These are phyloP conservation scores for Frieseomelitta varia DNA, from an alignment of 1,140 invertebrate genomes.

Conservation along the genomic window DNA sequence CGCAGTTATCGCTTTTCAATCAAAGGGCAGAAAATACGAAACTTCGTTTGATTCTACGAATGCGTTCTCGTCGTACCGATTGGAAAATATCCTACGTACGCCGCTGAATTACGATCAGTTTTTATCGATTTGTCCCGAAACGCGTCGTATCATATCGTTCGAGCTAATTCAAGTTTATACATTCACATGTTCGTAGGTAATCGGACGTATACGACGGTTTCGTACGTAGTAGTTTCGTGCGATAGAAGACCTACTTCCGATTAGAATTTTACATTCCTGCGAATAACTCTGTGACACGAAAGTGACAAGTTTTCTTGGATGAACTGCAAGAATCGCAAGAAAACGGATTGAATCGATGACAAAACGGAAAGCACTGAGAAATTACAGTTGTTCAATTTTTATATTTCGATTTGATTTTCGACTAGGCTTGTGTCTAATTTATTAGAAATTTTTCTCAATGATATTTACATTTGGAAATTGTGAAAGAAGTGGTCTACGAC, in stretches of 20 bases:
- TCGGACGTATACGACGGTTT: background rate
- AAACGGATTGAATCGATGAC: too few species aligned
- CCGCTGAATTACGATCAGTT: background rate
- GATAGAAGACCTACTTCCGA: background rate
- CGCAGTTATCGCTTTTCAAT: conserved; percentile 41
- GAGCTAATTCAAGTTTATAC: background rate
- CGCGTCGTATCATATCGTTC: background rate
- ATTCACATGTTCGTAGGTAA: background rate
- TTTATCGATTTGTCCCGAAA: conserved; percentile 1
- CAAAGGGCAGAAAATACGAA: conserved; percentile 22
- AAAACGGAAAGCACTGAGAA: too few species aligned
- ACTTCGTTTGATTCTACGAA: background rate
- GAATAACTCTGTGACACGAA: too few species aligned
- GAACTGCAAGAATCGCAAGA: background rate
- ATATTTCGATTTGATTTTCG: too few species aligned
- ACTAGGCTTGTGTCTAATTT: too few species aligned
- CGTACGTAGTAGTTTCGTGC: too few species aligned
- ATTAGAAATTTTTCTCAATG: too few species aligned
- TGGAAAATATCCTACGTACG: background rate
- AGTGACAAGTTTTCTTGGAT: too few species aligned
- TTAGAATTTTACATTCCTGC: background rate
- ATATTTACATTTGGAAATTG: too few species aligned
- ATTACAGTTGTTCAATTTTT: too few species aligned
- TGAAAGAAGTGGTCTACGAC: too few species aligned
- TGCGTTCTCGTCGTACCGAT: background rate